These are phyloP conservation scores for Hippopotamyrus pictus DNA, from an alignment of 2,797 vertebrate species.

Conservation along the genomic window DNA sequence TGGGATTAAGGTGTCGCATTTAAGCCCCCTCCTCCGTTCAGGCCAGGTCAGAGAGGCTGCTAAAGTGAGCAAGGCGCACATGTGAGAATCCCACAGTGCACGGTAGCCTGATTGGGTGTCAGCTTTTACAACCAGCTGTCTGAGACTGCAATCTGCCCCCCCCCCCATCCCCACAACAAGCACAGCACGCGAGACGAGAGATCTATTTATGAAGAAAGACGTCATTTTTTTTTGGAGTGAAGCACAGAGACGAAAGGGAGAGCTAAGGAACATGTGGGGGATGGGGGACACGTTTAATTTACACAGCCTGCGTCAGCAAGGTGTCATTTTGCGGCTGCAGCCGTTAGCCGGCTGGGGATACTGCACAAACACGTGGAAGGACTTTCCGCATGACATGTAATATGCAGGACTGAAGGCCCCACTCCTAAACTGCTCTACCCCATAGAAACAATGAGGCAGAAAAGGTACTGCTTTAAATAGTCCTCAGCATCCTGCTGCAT, in stretches of 20 bases:
- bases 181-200: slow-evolving; percentile 39
- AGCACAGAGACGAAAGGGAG: slow-evolving; percentile 34
- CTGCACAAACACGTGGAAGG: slow-evolving; percentile 66
- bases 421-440: slow-evolving; percentile 61
- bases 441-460: slow-evolving; percentile 26
- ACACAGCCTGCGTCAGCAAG: slow-evolving; percentile 52
- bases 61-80: slow-evolving; percentile 46
- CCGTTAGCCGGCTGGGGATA: slow-evolving; percentile 63
- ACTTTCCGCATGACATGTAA: slow-evolving; percentile 57
- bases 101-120: slow-evolving; percentile 51
- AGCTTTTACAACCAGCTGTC: slow-evolving; percentile 53
- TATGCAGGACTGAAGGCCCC: slow-evolving; percentile 50
- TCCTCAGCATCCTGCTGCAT: not conserved
- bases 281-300: slow-evolving; percentile 55
- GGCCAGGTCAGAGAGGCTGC: slow-evolving; percentile 40
- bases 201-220: slow-evolving; percentile 60
- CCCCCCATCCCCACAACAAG: slow-evolving; percentile 42
- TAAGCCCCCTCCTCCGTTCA: slow-evolving; percentile 44
- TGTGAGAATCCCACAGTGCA: slow-evolving; percentile 47
- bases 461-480: not conserved
- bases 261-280: slow-evolving; percentile 21
- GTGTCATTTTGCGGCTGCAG: slow-evolving; percentile 73
- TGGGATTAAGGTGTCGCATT: slow-evolving; percentile 58
- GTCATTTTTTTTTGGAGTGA: slow-evolving; percentile 49
- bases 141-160: slow-evolving; percentile 40